A percentile compares a stretch with the other conserved stretches of the same genome.
Evolutionary conservation across 2,113 vertebrate species (phyloP).

Genomic region (Xiphophorus hellerii): DNA sequence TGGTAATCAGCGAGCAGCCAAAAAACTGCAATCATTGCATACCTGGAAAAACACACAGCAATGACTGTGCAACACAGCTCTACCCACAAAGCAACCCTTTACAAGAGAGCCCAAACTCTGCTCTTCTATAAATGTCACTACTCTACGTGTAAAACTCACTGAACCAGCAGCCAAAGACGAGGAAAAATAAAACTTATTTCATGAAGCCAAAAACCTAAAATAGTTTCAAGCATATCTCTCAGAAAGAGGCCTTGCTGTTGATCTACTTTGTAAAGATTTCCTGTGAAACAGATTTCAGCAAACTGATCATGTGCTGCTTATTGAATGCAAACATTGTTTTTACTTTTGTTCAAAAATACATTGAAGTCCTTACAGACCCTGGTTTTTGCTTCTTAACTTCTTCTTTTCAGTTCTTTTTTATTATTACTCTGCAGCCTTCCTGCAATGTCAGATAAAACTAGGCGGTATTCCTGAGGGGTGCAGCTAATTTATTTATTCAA

Average conservation of each 20-base stretch:
- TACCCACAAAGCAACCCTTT: too few species aligned
- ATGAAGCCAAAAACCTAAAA: too few species aligned
- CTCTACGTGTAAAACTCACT: too few species aligned
- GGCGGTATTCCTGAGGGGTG: conserved; percentile 28
- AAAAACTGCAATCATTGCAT: too few species aligned
- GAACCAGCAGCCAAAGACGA: too few species aligned
- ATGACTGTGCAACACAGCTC: too few species aligned
- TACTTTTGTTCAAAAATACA: background rate
- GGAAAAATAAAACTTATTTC: too few species aligned
- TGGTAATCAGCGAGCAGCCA: too few species aligned
- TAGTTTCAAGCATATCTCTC: background rate
- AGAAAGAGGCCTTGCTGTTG: conserved; percentile 14
- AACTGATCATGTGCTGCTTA: conserved; percentile 38
- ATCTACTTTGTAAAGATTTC: conserved; percentile 28
- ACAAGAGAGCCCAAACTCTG: too few species aligned
- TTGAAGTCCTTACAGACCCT: background rate
- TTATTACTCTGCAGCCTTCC: conserved; percentile 24
- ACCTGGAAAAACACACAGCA: too few species aligned
- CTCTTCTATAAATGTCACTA: too few species aligned
- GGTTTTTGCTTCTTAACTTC: background rate
- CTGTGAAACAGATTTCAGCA: conserved; percentile 19
- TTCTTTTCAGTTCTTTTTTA: conserved; percentile 25
- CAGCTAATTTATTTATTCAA: conserved; percentile 34
- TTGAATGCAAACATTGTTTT: conserved; percentile 24
- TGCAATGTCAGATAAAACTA: conserved; percentile 39